These are phyloP conservation scores for Wiebesia pumilae DNA, from an alignment of 1,140 invertebrate genomes.

Conservation along the genomic window DNA sequence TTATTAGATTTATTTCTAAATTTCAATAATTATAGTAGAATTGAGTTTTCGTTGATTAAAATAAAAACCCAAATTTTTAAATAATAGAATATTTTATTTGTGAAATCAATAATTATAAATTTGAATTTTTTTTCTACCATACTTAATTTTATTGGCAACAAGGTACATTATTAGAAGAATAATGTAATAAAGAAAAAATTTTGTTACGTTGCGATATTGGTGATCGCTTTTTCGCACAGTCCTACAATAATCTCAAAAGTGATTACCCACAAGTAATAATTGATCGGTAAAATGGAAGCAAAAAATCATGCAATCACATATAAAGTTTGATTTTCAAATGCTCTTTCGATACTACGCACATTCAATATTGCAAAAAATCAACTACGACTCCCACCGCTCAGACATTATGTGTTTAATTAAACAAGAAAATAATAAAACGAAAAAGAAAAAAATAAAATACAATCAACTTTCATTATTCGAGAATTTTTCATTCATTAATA, in stretches of 20 bases:
- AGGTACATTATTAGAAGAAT: conserved; percentile 27
- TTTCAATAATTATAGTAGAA: background rate
- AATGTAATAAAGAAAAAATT: conserved; percentile 25
- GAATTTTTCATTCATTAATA: conserved; percentile 14
- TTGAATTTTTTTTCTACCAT: background rate
- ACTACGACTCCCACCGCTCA: background rate
- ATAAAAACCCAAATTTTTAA: background rate
- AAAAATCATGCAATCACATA: conserved; percentile 14
- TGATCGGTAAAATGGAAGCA: background rate
- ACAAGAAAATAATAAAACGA: background rate
- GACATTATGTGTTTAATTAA: background rate
- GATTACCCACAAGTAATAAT: background rate
- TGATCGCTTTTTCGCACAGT: conserved; percentile 15
- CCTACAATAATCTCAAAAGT: background rate
- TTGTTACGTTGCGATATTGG: conserved; percentile 25
- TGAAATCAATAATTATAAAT: background rate
- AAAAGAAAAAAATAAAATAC: background rate
- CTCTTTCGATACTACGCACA: conserved; percentile 18
- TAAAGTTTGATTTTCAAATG: background rate
- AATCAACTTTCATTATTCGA: conserved; percentile 3
- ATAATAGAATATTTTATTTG: background rate
- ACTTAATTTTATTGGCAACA: conserved; percentile 12
- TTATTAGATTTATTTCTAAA: background rate
- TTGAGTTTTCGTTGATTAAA: background rate
- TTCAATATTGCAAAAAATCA: conserved; percentile 16